Evolutionary conservation across 2,113 vertebrate genomes (phyloP).

Genomic region (Spizaetus ornatus): DNA sequence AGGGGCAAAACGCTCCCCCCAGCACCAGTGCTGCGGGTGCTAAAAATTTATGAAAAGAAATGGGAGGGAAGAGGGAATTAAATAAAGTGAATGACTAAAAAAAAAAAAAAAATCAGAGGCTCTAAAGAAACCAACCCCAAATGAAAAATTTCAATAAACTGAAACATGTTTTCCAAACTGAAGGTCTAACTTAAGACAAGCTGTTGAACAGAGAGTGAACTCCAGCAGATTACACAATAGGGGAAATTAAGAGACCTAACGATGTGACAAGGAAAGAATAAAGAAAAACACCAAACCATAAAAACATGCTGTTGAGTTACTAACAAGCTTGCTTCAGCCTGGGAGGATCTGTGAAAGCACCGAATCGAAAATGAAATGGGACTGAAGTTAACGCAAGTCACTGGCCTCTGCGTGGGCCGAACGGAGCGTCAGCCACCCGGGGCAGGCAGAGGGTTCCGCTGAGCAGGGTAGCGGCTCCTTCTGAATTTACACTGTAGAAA

Average conservation of each 20-base stretch:
- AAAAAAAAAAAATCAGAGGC: background rate
- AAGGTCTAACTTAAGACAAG: background rate
- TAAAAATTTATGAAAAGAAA: background rate
- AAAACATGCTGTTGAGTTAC: background rate
- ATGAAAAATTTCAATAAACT: background rate
- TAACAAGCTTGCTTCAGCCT: background rate
- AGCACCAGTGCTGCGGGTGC: background rate
- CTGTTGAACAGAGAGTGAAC: background rate
- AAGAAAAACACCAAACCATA: background rate
- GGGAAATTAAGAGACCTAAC: background rate
- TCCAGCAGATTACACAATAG: fast-evolving
- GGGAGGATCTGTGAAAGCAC: background rate
- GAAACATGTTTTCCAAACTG: background rate
- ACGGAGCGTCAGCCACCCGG: background rate
- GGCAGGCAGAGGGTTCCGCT: background rate
- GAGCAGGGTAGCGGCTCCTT: background rate
- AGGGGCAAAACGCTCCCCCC: background rate
- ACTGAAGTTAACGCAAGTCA: fast-evolving
- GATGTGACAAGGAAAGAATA: background rate
- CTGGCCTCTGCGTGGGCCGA: fast-evolving
- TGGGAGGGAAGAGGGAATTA: background rate
- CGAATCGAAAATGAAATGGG: fast-evolving
- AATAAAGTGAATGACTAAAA: background rate
- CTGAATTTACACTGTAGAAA: fast-evolving
- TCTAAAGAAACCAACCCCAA: background rate